Percentiles rank a stretch among this genome's conserved stretches.
Conservation (phyloP, 2,888 invertebrate genomes). For the Nemotelus nigrinus region DNA sequence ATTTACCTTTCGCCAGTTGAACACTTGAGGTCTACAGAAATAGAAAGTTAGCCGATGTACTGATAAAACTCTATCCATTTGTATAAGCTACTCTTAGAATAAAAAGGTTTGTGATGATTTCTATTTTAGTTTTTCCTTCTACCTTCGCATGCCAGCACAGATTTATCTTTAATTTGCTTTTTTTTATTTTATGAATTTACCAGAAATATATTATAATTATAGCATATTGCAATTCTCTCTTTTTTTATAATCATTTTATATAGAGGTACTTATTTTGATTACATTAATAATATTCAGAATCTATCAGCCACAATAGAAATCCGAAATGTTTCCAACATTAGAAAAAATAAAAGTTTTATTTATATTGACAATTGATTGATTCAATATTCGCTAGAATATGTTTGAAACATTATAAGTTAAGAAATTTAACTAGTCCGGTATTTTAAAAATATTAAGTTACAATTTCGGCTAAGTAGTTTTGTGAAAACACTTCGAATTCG, state of each 20-base stretch:
- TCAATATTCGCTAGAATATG: no score
- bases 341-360: conserved; percentile 27
- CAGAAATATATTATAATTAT: not conserved
- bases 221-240: conserved; percentile 21
- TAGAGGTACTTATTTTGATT: conserved; percentile 36
- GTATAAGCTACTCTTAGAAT: conserved; percentile 20
- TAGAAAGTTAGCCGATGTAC: conserved; percentile 3
- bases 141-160: conserved; percentile 37
- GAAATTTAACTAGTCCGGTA: no score
- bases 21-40: conserved; percentile 36
- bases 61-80: conserved; percentile 7
- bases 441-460: no score
- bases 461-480: not conserved
- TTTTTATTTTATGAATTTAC: not conserved
- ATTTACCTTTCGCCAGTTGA: conserved; percentile 14
- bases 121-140: not conserved
- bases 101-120: conserved; percentile 18
- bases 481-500: conserved; percentile 12
- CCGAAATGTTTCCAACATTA: conserved; percentile 16
- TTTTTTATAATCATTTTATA: conserved; percentile 9
- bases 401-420: no score
- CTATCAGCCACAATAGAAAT: conserved; percentile 28
- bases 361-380: not conserved
- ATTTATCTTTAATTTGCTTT: conserved; percentile 4
- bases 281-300: conserved; percentile 1